Base-by-base conservation (phyloP, 1,140 invertebrate genomes). In the Ptiloglossa arizonensis region DNA sequence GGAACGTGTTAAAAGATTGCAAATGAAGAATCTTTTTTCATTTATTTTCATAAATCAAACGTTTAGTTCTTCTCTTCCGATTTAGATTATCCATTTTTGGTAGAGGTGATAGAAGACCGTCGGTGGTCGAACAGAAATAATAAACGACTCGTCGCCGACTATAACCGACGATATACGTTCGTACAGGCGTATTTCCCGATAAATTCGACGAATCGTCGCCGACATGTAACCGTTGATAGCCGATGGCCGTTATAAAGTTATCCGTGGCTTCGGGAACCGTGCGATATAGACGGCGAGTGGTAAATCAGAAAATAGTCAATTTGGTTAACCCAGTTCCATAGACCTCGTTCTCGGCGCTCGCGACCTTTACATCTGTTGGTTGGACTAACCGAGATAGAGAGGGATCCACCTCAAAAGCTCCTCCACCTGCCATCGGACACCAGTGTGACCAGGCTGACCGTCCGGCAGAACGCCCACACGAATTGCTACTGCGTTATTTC, bases 401-500 rank as follows among this genome's bases (percentile, higher is more conserved):
- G 68, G 62, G 57, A 73, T 44, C 60, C 48, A 79, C 63, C 70
- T 68, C 62, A 38, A 68, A 60, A 76, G 59, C 70, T 83, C 38
- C 50, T 70, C 66, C 73, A 86, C 82, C 86, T 86, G 85, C 79
- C 70, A 82, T 76, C 78, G 71, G 82, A 77, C 66, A 82, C 68
- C 76, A 84, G 80, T 67, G 79, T 67, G 80, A 79, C 79, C 85
- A 85, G 70, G 76, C 81, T 78, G 81, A 83, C 75, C 85, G 86
- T 79, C 77, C 78, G 74, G 72, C 81, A 72, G 76, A 22, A 76
- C 88, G 86, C 88, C 88, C 52, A 89, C 88, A 89, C 85, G 73
- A 89, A 89, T 88, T 87, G 85, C 86, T 88, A 72, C 80, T 71
- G 86, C 79, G 86, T 89, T 89, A 89, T 89, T 89, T 89, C 83